Percentiles rank a stretch among this genome's conserved stretches.
phyloP scores from a whole-genome alignment of 35 echinoderm and acorn worm genomes.

The Stichopus chloronotus region DNA sequence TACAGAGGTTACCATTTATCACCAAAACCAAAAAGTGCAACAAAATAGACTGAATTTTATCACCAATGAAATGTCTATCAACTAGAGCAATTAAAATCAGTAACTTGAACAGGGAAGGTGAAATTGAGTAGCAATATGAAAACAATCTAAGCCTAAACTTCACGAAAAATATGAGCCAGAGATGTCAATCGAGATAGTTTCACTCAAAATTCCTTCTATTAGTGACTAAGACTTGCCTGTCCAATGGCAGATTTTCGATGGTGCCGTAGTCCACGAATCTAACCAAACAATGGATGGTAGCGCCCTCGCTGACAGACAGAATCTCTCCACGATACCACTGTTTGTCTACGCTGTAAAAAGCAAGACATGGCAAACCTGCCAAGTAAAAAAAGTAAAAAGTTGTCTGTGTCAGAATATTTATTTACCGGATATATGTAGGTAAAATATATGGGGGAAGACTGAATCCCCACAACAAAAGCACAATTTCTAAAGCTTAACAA shows the following conservation, averaged over 20 bases:
- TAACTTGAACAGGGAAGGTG: no score
- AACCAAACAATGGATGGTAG: neutral
- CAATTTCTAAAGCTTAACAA: no score
- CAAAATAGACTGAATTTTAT: no score
- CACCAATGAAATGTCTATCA: no score
- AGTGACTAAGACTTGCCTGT: neutral
- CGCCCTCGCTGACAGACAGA: neutral
- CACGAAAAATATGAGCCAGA: no score
- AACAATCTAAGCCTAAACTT: no score
- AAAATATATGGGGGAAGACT: neutral
- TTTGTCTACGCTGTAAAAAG: constrained; percentile 39
- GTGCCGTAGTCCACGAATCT: constrained; percentile 51
- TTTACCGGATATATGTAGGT: neutral
- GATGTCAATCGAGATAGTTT: no score
- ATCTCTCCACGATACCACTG: constrained; percentile 57
- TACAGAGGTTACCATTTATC: no score
- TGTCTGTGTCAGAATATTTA: neutral
- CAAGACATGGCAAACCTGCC: constrained; percentile 44
- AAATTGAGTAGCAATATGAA: no score
- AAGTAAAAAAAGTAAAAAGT: neutral
- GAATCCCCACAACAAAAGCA: neutral
- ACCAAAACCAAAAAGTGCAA: no score
- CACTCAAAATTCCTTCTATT: no score
- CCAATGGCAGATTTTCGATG: constrained; percentile 7
- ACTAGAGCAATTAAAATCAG: no score